Conservation (phyloP, 1,140 invertebrate species). For the Neodiprion pinetum region DNA sequence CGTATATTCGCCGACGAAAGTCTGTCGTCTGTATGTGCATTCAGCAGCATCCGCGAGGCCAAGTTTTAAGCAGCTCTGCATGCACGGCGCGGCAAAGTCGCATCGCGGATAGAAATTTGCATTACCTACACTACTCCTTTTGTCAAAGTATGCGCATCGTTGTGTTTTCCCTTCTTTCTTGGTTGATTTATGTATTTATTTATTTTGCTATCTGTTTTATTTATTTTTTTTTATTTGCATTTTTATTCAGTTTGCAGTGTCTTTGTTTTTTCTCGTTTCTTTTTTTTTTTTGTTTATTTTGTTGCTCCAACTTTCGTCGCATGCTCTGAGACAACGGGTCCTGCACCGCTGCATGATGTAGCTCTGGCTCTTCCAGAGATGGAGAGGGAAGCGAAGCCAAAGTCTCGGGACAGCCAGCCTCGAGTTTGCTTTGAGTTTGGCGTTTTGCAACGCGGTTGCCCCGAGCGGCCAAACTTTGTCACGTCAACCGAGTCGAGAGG, state of each 20-base stretch:
- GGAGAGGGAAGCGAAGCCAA: not conserved
- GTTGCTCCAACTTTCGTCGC: too few relatives aligned
- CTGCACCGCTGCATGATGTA: too few relatives aligned
- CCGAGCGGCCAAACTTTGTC: not conserved
- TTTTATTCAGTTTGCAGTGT: not conserved
- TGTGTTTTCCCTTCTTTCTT: not conserved
- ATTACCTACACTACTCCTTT: not conserved
- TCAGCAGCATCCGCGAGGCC: too few relatives aligned
- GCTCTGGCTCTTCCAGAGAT: too few relatives aligned
- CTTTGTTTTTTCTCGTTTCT: too few relatives aligned
- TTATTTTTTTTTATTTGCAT: too few relatives aligned
- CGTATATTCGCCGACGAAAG: not conserved
- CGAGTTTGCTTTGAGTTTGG: constrained; percentile 2
- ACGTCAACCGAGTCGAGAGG: not conserved
- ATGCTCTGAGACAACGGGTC: too few relatives aligned
- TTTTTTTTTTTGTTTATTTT: too few relatives aligned
- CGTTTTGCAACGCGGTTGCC: not conserved
- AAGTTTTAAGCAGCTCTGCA: not conserved
- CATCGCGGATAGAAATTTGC: not conserved
- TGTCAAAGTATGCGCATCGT: not conserved
- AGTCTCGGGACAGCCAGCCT: not conserved
- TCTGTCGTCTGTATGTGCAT: not conserved
- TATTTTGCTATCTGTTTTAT: too few relatives aligned
- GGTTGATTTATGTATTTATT: too few relatives aligned
- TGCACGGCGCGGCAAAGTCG: not conserved